Base-by-base conservation (phyloP, 2,888 invertebrate species). In the Harmothoe impar region DNA sequence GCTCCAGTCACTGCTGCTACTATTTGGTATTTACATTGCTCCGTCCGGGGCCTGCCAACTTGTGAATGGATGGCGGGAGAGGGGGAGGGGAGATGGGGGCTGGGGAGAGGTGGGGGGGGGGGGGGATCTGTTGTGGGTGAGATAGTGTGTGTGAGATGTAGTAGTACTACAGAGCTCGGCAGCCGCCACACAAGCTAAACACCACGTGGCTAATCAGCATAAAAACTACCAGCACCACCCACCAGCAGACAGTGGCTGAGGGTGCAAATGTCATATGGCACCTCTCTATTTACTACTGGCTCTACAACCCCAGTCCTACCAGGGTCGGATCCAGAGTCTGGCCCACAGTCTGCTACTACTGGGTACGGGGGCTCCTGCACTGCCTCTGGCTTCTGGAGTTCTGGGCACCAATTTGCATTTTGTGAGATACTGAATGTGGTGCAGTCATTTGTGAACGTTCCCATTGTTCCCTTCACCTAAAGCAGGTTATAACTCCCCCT, bases 191-290 rank as follows among this genome's bases (percentile, higher is more conserved):
- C 72, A 72, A 25, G 15, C 72, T 29, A 72, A 72, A 72, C 72
- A 72, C n/a, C 72, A 72, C 72, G 25, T 72, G 72, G 72, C 72
- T 72, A 72, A 72, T 72, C 72, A 72, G 72, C 72, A 72, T 72
- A 72, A 72, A 72, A 72, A 72, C 72, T n/a, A n/a, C 25, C 72
- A 72, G 25, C 25, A 72, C 72, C 20, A 72, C 72, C n/a, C 29
- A 72, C 72, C 25, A 72, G 15, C 20, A 72, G 72, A n/a, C 72
- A 43, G 43, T 43, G 43, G 10, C 5, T 43, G 43, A 43, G 72
- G n/a, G 72, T 72, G 72, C 29, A 72, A 72, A 72, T 72, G 72
- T 72, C 72, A 72, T 29, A 12, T 72, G 29, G 29, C 17, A 72
- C 72, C 29, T 23, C 29, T n/a, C 72, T 72, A 3, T 25, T 72